Evolutionary conservation across 92 coral and sea anemone genomes (phyloP).

Genomic region (Paragorgia papillata): DNA sequence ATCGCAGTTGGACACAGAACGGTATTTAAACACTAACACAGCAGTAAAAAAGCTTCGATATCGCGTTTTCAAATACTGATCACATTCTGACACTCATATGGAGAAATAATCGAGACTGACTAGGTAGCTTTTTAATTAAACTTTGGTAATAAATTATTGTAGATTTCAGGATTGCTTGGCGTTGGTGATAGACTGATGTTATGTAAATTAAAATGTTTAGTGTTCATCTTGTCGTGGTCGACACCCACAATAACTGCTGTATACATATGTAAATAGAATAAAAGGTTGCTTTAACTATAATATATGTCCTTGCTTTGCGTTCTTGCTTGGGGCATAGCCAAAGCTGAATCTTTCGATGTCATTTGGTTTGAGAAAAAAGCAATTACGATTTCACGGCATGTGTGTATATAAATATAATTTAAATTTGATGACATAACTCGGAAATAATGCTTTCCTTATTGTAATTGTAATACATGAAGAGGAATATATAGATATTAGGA

Average conservation of each 20-base stretch:
- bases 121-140: neutral
- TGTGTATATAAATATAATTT: neutral
- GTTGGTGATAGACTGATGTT: neutral
- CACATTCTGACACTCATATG: neutral
- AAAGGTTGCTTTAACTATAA: too few species aligned
- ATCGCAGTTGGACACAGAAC: neutral
- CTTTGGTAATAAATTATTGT: neutral
- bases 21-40: conserved; percentile 1
- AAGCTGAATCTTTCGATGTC: neutral
- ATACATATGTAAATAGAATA: neutral
- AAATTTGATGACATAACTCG: neutral
- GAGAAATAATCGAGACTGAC: neutral
- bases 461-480: neutral
- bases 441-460: neutral
- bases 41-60: neutral
- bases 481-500: too few species aligned
- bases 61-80: neutral
- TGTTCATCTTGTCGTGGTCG: neutral
- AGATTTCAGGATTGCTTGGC: neutral
- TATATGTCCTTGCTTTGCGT: too few species aligned
- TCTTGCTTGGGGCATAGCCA: neutral
- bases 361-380: neutral
- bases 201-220: neutral
- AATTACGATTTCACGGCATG: neutral
- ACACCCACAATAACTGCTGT: neutral